phyloP scores from a whole-genome alignment of 2,113 vertebrate species.

The Sakesphorus luctuosus region DNA sequence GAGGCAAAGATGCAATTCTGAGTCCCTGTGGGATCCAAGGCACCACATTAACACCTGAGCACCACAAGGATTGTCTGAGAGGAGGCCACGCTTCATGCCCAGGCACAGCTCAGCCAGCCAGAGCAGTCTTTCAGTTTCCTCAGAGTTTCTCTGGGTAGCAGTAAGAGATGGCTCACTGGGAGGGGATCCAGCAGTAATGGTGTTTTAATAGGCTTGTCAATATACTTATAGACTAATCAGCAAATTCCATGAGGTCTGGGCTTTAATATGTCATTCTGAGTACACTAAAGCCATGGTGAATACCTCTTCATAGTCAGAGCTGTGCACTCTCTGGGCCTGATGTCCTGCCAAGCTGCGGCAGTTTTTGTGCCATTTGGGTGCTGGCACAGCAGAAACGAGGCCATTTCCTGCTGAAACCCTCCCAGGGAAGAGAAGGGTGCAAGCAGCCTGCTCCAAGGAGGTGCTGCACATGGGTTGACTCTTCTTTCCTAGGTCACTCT shows the following conservation, averaged over 20 bases:
- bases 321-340: not conserved
- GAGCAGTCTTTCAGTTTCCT: slow-evolving; percentile 47
- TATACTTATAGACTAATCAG: slow-evolving; percentile 40
- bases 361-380: not conserved
- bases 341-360: not conserved
- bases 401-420: not conserved
- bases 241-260: slow-evolving; percentile 11
- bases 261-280: slow-evolving; percentile 32
- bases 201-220: slow-evolving; percentile 49
- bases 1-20: not conserved
- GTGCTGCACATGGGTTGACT: not conserved
- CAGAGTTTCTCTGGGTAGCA: slow-evolving; percentile 48
- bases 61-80: not conserved
- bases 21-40: not conserved
- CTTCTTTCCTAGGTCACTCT: not conserved
- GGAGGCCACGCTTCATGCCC: not conserved
- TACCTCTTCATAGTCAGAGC: not conserved
- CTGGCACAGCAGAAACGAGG: not conserved
- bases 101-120: not conserved
- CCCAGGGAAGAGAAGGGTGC: not conserved
- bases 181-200: slow-evolving; percentile 39
- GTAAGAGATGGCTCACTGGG: slow-evolving; percentile 61
- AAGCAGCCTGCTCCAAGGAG: not conserved
- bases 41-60: not conserved
- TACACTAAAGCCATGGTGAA: not conserved